Base-by-base conservation (phyloP, 1,140 invertebrate species). In the Bathynomus jamesi region DNA sequence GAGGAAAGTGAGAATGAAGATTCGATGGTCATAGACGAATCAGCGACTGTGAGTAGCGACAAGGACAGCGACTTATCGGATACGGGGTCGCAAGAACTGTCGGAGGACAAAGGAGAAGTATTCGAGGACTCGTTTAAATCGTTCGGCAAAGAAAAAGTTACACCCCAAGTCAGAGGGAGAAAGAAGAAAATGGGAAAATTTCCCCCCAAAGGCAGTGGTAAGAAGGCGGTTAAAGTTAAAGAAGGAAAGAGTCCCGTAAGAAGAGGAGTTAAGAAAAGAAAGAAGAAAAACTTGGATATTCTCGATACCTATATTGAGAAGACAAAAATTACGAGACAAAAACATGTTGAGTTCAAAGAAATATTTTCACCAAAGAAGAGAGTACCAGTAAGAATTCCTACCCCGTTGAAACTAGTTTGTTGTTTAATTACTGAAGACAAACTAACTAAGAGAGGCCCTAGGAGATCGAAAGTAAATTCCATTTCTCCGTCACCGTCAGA, bases 251-350 rank as follows among this genome's bases (percentile, higher is more conserved):
- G 46, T 53, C 11, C 46, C 46, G 21, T 11, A 11, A 11, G 11
- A 53, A 53, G 46, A 53, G 21, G 46, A 13, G 46, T 13, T 53
- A 53, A 53, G 21, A 53, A 53, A 21, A 53, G 46, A 11, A 53
- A 53, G 46, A 53, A 53, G 46, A 53, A 53, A 13, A 53, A 53
- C 11, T 11, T 21, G 11, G 21, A 53, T 11, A 11, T 13, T 53
- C 11, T 13, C 11, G 25, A 8, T 4, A 2, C 62, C 1, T 10
- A 27, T 11, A 21, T 27, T 64, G 25, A 13, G 11, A 29, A 27
- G 24, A 3, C 53, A 28, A 69, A 69, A 69, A 69, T 69, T 53
- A 69, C 67, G 5, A 28, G 67, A 3, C 60, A 53, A 53, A 69
- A 53, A 17, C 67, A 69, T 13, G 67, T 61, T 21, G 53, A 46